These are phyloP conservation scores for Diplosoma virens DNA, from an alignment of 23 tunicate genomes.

Conservation along the genomic window DNA sequence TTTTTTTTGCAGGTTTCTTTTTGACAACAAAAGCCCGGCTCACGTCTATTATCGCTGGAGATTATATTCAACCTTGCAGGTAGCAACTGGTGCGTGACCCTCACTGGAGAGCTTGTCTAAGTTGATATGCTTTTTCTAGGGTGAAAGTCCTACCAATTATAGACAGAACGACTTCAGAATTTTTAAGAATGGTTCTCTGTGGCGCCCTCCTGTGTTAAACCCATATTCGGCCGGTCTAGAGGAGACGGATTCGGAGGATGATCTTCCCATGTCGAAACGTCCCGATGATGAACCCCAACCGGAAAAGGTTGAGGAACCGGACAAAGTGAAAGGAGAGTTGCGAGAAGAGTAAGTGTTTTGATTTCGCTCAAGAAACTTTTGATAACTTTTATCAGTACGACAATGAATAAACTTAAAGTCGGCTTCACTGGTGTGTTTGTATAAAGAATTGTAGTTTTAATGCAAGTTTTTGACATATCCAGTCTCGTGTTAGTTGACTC, in stretches of 20 bases:
- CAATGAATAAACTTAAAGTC: no score
- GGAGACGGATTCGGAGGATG: slow-evolving; percentile 76
- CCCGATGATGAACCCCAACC: slow-evolving; percentile 6
- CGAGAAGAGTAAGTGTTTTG: slow-evolving; percentile 72
- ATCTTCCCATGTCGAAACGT: slow-evolving; percentile 34
- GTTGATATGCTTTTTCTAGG: slow-evolving; percentile 38
- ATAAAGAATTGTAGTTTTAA: no score
- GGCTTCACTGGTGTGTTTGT: no score
- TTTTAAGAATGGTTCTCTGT: slow-evolving; percentile 74
- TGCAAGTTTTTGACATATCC: no score
- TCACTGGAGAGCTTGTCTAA: background rate
- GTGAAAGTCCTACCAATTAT: slow-evolving; percentile 76
- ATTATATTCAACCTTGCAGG: slow-evolving; percentile 50
- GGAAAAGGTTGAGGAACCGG: slow-evolving; percentile 36
- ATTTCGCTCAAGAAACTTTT: no score
- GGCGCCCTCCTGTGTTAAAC: slow-evolving; percentile 85
- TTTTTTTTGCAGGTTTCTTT: slow-evolving; percentile 63
- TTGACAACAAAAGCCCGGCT: slow-evolving; percentile 91
- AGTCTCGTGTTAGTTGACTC: no score
- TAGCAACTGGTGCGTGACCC: no score
- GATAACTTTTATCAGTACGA: no score
- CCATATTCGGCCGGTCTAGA: slow-evolving; percentile 66
- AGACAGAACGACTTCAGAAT: slow-evolving; percentile 63
- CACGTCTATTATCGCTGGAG: slow-evolving; percentile 94
- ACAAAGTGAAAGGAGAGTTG: slow-evolving; percentile 59